phyloP scores from a whole-genome alignment of 2,888 invertebrate genomes.

The Perizoma affinitatum region DNA sequence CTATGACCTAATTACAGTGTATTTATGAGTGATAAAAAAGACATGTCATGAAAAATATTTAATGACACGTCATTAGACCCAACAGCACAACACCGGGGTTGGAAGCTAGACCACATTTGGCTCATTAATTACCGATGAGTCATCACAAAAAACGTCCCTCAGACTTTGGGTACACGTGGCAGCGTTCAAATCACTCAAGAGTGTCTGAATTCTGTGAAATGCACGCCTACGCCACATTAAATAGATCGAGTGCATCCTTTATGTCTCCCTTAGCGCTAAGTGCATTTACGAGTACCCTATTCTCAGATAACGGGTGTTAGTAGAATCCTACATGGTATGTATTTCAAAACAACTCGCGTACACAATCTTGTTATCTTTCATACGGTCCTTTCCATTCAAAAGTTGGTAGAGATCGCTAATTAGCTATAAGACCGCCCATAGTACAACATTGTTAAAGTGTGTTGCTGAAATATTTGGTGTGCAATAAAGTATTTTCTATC shows the following conservation, averaged over 20 bases:
- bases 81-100: constrained; percentile 13
- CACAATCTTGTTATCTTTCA: no score
- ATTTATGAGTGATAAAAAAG: no score
- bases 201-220: constrained; percentile 34
- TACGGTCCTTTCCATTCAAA: no score
- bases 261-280: constrained; percentile 73
- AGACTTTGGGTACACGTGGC: constrained; percentile 44
- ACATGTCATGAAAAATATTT: constrained; percentile 9
- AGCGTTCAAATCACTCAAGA: constrained; percentile 37
- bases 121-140: constrained; percentile 37
- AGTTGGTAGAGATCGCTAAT: no score
- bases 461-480: no score
- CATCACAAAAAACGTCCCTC: constrained; percentile 37
- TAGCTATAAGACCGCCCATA: no score
- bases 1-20: no score
- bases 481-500: no score
- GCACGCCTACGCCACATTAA: constrained; percentile 70
- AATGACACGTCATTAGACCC: constrained; percentile 19
- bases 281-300: constrained; percentile 74
- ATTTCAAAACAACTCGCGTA: constrained; percentile 14
- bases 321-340: background rate
- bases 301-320: constrained; percentile 46
- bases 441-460: no score
- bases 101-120: constrained; percentile 35
- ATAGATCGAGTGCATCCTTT: constrained; percentile 76